Evolutionary conservation across 2,888 invertebrate species (phyloP), one percentile per base, ranked within the genome.

Genomic region (Ochropleura leucogaster): DNA sequence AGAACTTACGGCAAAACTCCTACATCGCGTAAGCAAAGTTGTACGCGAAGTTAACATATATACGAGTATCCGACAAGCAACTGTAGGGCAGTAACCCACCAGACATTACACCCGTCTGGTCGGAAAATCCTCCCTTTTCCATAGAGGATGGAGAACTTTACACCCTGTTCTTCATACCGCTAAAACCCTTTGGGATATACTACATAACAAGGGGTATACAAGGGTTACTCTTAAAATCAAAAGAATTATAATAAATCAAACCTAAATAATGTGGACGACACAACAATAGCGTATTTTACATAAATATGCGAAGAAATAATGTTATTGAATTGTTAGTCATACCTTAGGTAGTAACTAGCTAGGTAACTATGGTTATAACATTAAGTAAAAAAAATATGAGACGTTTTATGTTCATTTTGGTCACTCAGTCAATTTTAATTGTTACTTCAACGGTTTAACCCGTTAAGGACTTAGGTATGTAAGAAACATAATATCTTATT

Each of bases 271-370:
- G 30, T 30, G 40, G 4, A 14, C n/a, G 16, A 30, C n/a, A 20
- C 44, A 51, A 46, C 40, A 46, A 79, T 16, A 46, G 16, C n/a
- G 16, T 47, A 20, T 47, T 42, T n/a, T 16, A 40, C 30, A 30
- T 55, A 62, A 8, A 42, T 14, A 12, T 7, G 8, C 60, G 4
- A 53, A 53, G 10, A 18, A 57, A 57, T 76, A 63, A 72, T 80
- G 20, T 55, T 46, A 40, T 40, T 57, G 18, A 40, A 16, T 72
- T 44, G 44, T 63, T 44, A 77, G 55, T 80, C 16, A 30, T 30
- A 30, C 3, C 30, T 30, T 30, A 30, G 30, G 30, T 30, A 30
- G 30, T 30, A 30, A 30, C 30, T 30, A 30, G 30, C 30, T 49
- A 40, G 3, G 40, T 59, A 14, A 66, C 3, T 7, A 53, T 73